These are phyloP conservation scores for Barnardius zonarius DNA, from an alignment of 2,113 vertebrate genomes.

Conservation along the genomic window DNA sequence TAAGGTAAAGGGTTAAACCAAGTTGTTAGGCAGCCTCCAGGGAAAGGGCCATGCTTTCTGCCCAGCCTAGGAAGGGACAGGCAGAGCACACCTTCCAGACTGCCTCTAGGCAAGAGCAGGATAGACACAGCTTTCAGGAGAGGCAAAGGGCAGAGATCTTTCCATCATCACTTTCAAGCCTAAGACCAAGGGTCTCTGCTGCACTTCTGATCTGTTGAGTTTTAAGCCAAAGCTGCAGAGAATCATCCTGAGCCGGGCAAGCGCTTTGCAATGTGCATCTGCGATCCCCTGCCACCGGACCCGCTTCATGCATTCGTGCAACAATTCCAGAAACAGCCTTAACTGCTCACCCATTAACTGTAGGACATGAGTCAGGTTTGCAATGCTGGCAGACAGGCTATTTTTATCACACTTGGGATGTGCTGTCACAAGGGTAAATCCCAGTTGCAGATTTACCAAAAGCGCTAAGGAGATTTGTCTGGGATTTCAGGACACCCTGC, in stretches of 20 bases:
- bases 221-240: constrained; percentile 30
- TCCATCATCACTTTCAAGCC: not conserved
- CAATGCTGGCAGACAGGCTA: constrained; percentile 20
- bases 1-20: not conserved
- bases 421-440: constrained; percentile 50
- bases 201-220: not conserved
- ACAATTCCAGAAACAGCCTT: not conserved
- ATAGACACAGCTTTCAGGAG: not conserved
- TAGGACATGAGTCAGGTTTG: not conserved
- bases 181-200: not conserved
- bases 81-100: not conserved
- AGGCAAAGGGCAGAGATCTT: not conserved
- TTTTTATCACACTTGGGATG: constrained; percentile 42
- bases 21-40: not conserved
- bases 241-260: not conserved
- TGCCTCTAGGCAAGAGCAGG: not conserved
- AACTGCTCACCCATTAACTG: constrained; percentile 21
- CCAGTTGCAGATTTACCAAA: constrained; percentile 38
- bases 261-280: not conserved
- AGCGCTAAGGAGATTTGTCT: constrained; percentile 56
- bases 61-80: not conserved
- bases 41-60: not conserved
- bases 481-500: constrained; percentile 30
- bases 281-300: not conserved
- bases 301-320: not conserved